Evolutionary conservation across 2,888 invertebrate genomes (phyloP).

Genomic region (Sarcophaga subvicina): DNA sequence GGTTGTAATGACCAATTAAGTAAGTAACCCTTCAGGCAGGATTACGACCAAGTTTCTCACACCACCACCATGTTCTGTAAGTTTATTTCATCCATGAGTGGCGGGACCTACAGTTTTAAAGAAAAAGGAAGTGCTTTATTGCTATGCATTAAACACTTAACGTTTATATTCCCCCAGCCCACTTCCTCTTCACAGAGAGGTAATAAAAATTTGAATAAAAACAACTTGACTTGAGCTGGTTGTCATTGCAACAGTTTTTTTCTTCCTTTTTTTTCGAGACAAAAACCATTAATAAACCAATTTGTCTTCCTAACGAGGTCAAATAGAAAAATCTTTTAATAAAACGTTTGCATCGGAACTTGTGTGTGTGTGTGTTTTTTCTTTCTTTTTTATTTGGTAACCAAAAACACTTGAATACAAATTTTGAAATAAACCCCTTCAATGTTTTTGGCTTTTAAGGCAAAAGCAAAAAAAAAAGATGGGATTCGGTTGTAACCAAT

Average conservation of each 20-base stretch:
- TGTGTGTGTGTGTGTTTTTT: background rate
- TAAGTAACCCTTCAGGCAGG: no score
- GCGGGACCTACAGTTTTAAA: no score
- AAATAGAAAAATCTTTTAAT: slow-evolving; percentile 11
- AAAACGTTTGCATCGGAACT: background rate
- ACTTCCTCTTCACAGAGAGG: no score
- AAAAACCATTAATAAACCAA: background rate
- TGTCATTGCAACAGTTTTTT: background rate
- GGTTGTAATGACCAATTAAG: no score
- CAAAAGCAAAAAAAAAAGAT: background rate
- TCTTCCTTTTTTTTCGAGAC: background rate
- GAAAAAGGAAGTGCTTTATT: no score
- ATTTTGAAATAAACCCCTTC: slow-evolving; percentile 11
- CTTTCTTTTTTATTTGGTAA: no score
- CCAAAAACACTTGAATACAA: slow-evolving; percentile 9
- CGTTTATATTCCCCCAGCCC: no score
- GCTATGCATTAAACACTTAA: no score
- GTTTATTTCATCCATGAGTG: no score
- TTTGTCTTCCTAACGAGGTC: slow-evolving; percentile 16
- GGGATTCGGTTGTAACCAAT: background rate
- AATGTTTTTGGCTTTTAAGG: slow-evolving; percentile 18
- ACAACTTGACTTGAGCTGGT: background rate
- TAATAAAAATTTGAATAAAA: no score
- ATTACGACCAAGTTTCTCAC: no score
- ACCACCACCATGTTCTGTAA: no score